These are phyloP conservation scores for Rhodophaea formosa DNA, from an alignment of 2,888 invertebrate genomes.

Conservation along the genomic window DNA sequence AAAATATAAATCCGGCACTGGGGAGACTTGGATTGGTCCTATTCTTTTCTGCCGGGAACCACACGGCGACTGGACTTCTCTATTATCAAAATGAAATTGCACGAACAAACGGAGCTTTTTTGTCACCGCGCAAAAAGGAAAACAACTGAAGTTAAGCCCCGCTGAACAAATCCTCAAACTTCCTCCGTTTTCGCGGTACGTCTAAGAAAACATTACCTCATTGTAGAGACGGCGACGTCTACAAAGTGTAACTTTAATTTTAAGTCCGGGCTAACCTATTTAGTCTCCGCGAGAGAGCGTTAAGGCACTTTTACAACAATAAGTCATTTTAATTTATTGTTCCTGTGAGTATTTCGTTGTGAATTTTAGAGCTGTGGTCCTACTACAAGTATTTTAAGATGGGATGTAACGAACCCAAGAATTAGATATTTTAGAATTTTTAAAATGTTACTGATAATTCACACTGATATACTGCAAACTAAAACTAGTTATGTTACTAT, in stretches of 20 bases:
- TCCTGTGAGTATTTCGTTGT: constrained; percentile 5
- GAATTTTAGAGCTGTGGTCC: constrained; percentile 1
- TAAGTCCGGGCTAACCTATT: constrained; percentile 41
- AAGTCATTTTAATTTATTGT: constrained; percentile 20
- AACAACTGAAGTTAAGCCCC: not conserved
- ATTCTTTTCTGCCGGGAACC: too few species aligned
- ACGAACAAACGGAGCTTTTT: too few species aligned
- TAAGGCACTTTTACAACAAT: constrained; percentile 20
- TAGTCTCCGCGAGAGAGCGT: constrained; percentile 28
- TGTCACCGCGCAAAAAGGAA: too few species aligned
- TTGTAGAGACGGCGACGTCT: constrained; percentile 14
- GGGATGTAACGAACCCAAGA: too few species aligned
- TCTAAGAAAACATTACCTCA: constrained; percentile 15
- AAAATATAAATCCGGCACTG: too few species aligned
- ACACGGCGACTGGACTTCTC: too few species aligned
- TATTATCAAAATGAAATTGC: too few species aligned
- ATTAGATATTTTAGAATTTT: too few species aligned
- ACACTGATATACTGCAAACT: too few species aligned
- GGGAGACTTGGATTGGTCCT: too few species aligned
- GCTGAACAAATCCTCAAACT: not conserved
- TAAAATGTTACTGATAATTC: too few species aligned
- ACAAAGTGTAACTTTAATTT: constrained; percentile 34
- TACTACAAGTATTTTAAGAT: constrained; percentile 6
- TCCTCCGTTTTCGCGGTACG: constrained; percentile 1
- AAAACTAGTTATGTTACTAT: too few species aligned